phyloP scores from a whole-genome alignment of 2,888 invertebrate species.

The Andrena chrysosceles region DNA sequence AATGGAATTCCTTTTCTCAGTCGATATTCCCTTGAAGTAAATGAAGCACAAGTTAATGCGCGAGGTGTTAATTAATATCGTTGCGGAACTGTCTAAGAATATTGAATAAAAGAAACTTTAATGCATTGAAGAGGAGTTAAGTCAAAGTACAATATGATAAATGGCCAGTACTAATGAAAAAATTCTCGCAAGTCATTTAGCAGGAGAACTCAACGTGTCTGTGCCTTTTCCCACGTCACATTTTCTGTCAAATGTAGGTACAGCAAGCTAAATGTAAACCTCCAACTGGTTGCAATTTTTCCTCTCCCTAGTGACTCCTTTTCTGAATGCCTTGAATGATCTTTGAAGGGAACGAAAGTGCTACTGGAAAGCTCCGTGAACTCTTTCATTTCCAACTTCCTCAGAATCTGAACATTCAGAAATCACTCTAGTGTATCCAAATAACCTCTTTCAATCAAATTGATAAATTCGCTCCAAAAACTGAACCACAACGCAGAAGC shows the following conservation, averaged over 20 bases:
- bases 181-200: neutral
- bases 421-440: neutral
- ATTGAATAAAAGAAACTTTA: neutral
- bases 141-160: slow-evolving; percentile 2
- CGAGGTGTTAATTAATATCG: slow-evolving; percentile 1
- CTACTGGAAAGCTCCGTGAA: neutral
- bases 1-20: neutral
- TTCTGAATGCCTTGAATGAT: neutral
- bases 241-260: too few relatives aligned
- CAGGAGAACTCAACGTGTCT: neutral
- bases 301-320: neutral
- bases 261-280: too few relatives aligned
- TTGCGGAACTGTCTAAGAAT: slow-evolving; percentile 6
- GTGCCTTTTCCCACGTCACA: neutral
- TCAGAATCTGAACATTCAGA: neutral
- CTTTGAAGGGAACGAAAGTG: neutral
- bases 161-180: neutral
- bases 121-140: neutral
- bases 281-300: neutral
- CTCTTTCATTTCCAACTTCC: neutral
- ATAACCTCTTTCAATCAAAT: neutral
- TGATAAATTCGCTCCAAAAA: neutral
- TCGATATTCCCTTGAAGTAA: neutral
- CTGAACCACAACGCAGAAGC: neutral
- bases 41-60: neutral